phyloP scores from a whole-genome alignment of 1,140 invertebrate species.

The Maniola jurtina region DNA sequence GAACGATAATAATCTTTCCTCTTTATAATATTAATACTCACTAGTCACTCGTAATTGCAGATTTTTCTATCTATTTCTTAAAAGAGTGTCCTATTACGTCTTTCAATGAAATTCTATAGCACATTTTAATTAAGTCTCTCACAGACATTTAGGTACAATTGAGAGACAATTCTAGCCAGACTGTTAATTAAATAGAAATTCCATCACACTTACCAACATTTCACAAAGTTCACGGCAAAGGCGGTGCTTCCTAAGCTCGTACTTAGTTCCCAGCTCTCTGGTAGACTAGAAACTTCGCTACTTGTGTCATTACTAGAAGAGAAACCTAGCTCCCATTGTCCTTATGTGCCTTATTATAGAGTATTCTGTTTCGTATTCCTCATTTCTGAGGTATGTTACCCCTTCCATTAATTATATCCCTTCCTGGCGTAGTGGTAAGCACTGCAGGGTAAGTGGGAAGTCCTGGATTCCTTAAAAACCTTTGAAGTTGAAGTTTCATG shows the following conservation, averaged over 20 bases:
- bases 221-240: conserved; percentile 26
- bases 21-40: no score
- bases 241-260: conserved; percentile 26
- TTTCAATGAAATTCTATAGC: not conserved
- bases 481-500: no score
- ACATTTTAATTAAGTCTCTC: conserved; percentile 16
- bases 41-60: no score
- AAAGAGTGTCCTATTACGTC: no score
- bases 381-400: not conserved
- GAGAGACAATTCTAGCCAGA: conserved; percentile 14
- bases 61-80: no score
- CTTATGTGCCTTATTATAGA: no score
- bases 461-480: no score
- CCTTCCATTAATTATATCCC: no score
- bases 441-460: no score
- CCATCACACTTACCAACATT: conserved; percentile 18
- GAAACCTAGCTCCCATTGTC: conserved; percentile 5
- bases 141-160: not conserved
- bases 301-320: conserved; percentile 23
- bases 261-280: conserved; percentile 24
- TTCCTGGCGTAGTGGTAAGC: no score
- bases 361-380: not conserved
- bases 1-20: no score
- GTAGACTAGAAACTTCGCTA: conserved; percentile 25
- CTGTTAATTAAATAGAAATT: conserved; percentile 26